phyloP scores from a whole-genome alignment of 1,140 invertebrate genomes.

The Drosophila varians region DNA sequence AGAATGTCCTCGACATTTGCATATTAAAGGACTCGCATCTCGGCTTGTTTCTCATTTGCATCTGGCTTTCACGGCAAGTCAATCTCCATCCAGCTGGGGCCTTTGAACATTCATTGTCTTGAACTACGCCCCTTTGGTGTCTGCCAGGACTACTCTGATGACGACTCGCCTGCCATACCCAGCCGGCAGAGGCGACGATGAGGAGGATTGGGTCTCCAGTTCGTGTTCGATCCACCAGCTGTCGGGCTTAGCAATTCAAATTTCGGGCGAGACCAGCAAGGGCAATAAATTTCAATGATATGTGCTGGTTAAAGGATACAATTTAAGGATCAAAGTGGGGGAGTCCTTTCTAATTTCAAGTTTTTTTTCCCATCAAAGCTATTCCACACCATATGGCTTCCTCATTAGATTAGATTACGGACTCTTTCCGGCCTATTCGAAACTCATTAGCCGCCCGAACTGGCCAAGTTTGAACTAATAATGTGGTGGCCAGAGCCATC shows the following conservation, averaged over 20 bases:
- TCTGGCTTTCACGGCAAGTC: conserved; percentile 40
- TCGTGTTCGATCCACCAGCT: conserved; percentile 37
- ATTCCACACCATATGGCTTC: conserved; percentile 26
- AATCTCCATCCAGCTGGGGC: conserved; percentile 42
- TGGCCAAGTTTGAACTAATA: conserved; percentile 75
- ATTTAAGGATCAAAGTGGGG: neutral
- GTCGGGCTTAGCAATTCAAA: conserved; percentile 72
- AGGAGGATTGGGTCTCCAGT: conserved; percentile 10
- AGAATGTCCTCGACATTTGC: conserved; percentile 65
- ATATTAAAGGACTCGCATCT: conserved; percentile 45
- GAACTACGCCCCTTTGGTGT: conserved; percentile 75
- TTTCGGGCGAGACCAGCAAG: conserved; percentile 22
- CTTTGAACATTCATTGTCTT: conserved; percentile 48
- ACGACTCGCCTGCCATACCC: conserved; percentile 20
- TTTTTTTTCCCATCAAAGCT: neutral
- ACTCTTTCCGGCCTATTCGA: conserved; percentile 68
- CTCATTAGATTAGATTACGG: conserved; percentile 46
- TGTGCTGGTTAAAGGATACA: neutral
- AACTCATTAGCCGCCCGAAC: conserved; percentile 69
- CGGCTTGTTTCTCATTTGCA: conserved; percentile 54
- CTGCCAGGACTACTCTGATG: conserved; percentile 21
- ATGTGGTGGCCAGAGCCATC: conserved; percentile 48
- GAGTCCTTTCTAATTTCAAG: neutral
- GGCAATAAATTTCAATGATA: conserved; percentile 14
- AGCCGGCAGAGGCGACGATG: conserved; percentile 22